phyloP scores from a whole-genome alignment of 2,113 vertebrate genomes.

The Pangasianodon hypophthalmus region DNA sequence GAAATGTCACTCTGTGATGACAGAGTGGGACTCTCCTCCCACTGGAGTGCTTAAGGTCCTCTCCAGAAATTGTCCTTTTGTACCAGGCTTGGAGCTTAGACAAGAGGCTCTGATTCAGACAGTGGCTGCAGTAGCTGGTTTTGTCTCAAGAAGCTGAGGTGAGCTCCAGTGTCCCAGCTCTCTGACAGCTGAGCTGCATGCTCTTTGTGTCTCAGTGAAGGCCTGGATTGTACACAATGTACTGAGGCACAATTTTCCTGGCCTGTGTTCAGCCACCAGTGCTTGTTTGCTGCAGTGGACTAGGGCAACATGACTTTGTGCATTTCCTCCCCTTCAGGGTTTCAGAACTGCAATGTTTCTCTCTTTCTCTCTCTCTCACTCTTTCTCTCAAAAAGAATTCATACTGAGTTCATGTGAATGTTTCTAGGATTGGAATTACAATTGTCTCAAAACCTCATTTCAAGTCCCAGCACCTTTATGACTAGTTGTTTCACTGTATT shows the following conservation, averaged over 20 bases:
- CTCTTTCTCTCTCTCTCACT: slow-evolving; percentile 29
- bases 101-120: slow-evolving; percentile 6
- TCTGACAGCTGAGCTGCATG: slow-evolving; percentile 50
- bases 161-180: slow-evolving; percentile 33
- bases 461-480: not conserved
- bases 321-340: slow-evolving; percentile 2
- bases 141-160: slow-evolving; percentile 10
- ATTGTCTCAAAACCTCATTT: not conserved
- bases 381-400: not conserved
- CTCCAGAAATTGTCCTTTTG: not conserved
- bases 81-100: not conserved
- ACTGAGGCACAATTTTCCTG: slow-evolving; percentile 73
- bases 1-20: slow-evolving; percentile 14
- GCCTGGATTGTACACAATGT: slow-evolving; percentile 70
- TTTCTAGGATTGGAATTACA: not conserved
- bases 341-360: not conserved
- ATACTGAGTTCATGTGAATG: not conserved
- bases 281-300: slow-evolving; percentile 61
- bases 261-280: slow-evolving; percentile 61
- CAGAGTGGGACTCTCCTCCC: not conserved
- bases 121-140: not conserved
- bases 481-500: not conserved
- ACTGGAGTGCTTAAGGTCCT: not conserved
- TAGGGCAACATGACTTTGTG: slow-evolving; percentile 59
- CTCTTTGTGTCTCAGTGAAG: slow-evolving; percentile 47